Evolutionary conservation across 2,797 vertebrate species (phyloP).

Genomic region (Pseudochirops cupreus): DNA sequence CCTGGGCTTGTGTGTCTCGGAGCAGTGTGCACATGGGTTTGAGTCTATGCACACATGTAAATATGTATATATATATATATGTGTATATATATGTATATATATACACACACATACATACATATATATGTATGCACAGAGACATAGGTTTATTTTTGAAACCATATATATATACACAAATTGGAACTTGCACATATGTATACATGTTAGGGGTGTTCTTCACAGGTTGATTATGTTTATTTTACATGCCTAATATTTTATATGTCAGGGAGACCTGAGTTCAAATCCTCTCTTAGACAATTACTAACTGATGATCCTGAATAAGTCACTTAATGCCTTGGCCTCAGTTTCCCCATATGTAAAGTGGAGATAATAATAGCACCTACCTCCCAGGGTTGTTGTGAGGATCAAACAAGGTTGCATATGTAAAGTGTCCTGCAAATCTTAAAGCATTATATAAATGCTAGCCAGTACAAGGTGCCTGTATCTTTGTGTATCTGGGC

Average conservation of each 20-base stretch:
- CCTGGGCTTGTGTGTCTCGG: rapidly evolving
- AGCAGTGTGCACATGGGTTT: neutral
- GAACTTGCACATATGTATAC: neutral
- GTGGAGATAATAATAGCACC: neutral
- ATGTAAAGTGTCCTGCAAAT: neutral
- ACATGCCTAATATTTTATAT: neutral
- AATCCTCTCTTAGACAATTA: neutral
- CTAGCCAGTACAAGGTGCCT: neutral
- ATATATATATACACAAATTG: neutral
- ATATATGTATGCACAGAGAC: neutral
- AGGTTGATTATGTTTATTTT: neutral
- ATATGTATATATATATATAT: neutral
- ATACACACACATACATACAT: neutral
- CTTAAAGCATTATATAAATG: neutral
- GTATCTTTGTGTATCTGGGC: neutral
- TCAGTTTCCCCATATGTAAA: neutral
- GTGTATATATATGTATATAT: neutral
- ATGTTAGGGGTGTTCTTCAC: neutral
- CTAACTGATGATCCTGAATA: neutral
- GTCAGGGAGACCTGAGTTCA: neutral
- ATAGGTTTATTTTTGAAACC: neutral
- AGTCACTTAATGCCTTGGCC: neutral
- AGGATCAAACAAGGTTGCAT: neutral
- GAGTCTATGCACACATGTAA: neutral
- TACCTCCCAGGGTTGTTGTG: neutral